Evolutionary conservation across 2,797 vertebrate species (phyloP).

Genomic region (Emys orbicularis): DNA sequence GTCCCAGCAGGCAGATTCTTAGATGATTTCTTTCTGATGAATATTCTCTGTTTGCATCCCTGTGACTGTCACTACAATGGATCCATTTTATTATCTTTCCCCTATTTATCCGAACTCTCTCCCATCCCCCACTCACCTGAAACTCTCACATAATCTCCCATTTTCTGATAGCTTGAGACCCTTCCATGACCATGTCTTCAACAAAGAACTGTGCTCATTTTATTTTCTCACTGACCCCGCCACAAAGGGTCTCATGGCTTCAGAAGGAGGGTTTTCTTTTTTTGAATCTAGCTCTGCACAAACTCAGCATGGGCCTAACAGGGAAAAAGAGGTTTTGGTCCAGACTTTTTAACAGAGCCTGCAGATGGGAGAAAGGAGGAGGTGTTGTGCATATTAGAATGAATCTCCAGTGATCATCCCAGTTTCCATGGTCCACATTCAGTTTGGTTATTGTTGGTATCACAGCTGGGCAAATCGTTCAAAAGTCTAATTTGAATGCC

Average conservation of each 20-base stretch:
- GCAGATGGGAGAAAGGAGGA: not conserved
- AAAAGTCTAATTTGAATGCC: not conserved
- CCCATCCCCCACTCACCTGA: not conserved
- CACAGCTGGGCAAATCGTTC: not conserved
- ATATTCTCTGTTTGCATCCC: not conserved
- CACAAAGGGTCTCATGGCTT: not conserved
- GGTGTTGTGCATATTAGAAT: not conserved
- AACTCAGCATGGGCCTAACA: not conserved
- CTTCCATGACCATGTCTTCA: not conserved
- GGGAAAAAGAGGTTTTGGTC: not conserved
- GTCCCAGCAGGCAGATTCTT: too few species aligned
- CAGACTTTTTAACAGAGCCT: not conserved
- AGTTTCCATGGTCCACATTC: not conserved
- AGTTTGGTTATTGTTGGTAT: not conserved
- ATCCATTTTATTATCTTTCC: not conserved
- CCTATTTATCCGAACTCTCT: not conserved
- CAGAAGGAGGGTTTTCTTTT: not conserved
- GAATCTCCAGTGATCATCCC: not conserved
- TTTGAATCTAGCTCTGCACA: not conserved
- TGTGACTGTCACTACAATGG: not conserved
- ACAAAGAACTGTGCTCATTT: not conserved
- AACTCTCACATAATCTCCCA: not conserved
- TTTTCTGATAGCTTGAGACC: not conserved
- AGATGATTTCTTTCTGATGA: too few species aligned
- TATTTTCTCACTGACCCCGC: not conserved